Evolutionary conservation across 1,140 invertebrate species (phyloP).

Genomic region (Frieseomelitta varia): DNA sequence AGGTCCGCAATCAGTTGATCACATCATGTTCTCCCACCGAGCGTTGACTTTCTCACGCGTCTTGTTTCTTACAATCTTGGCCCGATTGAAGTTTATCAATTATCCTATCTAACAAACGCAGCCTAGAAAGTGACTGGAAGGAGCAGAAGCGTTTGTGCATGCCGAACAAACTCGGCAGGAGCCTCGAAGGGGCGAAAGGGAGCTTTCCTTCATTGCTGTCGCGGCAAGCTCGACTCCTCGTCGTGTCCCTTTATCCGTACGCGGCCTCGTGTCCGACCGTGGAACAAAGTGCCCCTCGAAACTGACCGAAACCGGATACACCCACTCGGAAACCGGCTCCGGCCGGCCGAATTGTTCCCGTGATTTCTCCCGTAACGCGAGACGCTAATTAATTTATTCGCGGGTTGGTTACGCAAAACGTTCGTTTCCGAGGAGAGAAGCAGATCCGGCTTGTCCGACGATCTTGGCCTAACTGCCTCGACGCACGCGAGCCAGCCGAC

Average conservation of each 20-base stretch:
- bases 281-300: background rate
- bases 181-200: no score
- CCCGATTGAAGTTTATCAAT: no score
- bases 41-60: no score
- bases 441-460: constrained; percentile 17
- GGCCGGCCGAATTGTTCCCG: background rate
- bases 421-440: constrained; percentile 27
- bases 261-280: background rate
- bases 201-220: no score
- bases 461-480: constrained; percentile 13
- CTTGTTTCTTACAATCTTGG: no score
- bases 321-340: background rate
- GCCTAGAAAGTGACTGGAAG: background rate
- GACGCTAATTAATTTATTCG: constrained; percentile 26
- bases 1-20: no score
- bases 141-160: background rate
- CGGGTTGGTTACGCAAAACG: constrained; percentile 30
- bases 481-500: constrained; percentile 28
- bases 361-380: constrained; percentile 16
- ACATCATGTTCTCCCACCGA: no score
- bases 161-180: no score
- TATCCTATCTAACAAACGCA: no score
- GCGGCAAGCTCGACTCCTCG: background rate
- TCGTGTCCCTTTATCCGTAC: background rate
- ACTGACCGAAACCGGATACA: background rate